Evolutionary conservation across 2,797 vertebrate species (phyloP).

Genomic region (Oreonectes daqikongensis): DNA sequence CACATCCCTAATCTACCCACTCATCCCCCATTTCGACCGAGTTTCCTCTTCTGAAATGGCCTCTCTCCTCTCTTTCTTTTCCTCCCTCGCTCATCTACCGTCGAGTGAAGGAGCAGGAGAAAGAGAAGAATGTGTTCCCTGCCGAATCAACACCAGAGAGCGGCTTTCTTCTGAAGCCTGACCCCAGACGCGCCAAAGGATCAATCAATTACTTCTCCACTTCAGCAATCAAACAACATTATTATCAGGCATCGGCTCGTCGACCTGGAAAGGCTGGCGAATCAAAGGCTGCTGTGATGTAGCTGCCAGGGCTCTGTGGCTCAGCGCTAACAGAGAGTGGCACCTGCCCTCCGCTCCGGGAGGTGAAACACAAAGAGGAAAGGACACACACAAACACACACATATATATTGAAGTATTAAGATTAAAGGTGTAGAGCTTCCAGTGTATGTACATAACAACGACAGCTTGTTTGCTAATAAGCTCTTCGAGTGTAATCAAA

Average conservation of each 20-base stretch:
- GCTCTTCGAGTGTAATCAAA: background rate
- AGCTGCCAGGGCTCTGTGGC: constrained; percentile 74
- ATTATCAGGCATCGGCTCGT: constrained; percentile 81
- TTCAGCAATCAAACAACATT: constrained; percentile 85
- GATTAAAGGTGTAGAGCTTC: no score
- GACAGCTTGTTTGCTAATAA: background rate
- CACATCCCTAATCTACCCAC: background rate
- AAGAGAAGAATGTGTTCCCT: constrained; percentile 31
- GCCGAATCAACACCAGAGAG: constrained; percentile 67
- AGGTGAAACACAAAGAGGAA: constrained; percentile 44
- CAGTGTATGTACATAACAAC: no score
- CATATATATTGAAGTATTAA: constrained; percentile 23
- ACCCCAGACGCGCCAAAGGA: constrained; percentile 73
- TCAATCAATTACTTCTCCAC: constrained; percentile 83
- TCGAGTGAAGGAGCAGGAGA: constrained; percentile 35
- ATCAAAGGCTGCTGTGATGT: constrained; percentile 78
- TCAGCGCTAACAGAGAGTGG: constrained; percentile 80
- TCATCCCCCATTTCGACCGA: constrained; percentile 35
- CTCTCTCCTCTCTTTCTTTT: constrained; percentile 19
- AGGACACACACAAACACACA: constrained; percentile 1
- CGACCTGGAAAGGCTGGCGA: constrained; percentile 87
- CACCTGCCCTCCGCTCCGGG: constrained; percentile 73
- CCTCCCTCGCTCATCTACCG: constrained; percentile 15
- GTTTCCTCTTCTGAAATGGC: constrained; percentile 46
- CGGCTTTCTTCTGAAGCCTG: constrained; percentile 59